Percentiles rank a stretch among this genome's conserved stretches.
Conservation (phyloP, 2,113 vertebrate species). For the Tamias sibiricus region DNA sequence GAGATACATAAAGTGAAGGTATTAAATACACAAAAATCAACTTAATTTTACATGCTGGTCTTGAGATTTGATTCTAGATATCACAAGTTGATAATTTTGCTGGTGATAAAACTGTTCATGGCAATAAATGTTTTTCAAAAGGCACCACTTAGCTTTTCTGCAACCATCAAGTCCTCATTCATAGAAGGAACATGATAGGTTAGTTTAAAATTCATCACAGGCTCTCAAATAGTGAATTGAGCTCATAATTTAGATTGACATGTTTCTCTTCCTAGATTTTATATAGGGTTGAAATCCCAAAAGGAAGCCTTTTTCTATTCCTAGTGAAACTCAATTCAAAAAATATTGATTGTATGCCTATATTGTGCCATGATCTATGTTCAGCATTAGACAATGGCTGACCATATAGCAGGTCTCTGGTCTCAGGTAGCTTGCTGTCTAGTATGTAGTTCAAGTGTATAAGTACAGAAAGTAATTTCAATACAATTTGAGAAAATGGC, state of each 20-base stretch:
- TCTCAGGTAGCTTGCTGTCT: neutral
- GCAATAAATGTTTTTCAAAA: neutral
- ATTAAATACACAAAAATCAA: neutral
- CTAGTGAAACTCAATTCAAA: neutral
- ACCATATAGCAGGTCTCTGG: neutral
- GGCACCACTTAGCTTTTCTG: neutral
- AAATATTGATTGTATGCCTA: neutral
- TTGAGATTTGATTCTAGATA: constrained; percentile 43
- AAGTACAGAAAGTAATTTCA: neutral
- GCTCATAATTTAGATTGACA: neutral
- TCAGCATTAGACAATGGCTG: neutral
- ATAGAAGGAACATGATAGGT: neutral
- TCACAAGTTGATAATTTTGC: constrained; percentile 40
- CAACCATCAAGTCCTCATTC: neutral
- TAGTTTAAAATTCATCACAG: constrained; percentile 31
- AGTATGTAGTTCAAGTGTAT: neutral
- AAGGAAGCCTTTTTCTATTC: neutral
- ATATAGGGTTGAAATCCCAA: neutral
- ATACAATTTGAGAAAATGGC: constrained; percentile 14
- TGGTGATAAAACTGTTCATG: constrained; percentile 47
- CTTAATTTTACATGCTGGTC: neutral
- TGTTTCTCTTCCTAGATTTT: neutral
- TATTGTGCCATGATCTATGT: no score
- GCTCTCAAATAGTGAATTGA: neutral
- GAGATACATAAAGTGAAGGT: neutral